Percentiles rank a stretch among this genome's conserved stretches.
These are phyloP conservation scores for Adrianichthys oophorus DNA, from an alignment of 2,797 vertebrate species.

Conservation along the genomic window DNA sequence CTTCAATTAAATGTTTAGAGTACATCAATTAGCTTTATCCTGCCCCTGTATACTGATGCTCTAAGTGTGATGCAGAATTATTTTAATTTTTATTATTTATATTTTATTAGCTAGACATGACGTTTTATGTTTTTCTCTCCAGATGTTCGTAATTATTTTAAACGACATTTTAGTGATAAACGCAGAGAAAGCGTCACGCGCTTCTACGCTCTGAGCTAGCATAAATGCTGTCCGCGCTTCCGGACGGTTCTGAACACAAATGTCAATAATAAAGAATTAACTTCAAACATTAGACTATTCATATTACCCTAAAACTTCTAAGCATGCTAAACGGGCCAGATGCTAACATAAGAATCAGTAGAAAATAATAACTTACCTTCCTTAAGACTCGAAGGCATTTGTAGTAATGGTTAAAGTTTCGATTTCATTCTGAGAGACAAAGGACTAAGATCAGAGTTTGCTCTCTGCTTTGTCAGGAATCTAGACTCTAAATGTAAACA, in stretches of 20 bases:
- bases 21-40: too few relatives aligned
- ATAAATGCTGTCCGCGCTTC: background rate
- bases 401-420: background rate
- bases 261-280: background rate
- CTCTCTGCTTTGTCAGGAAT: background rate
- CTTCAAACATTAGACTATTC: background rate
- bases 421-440: background rate
- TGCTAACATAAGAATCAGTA: constrained; percentile 3
- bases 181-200: too few relatives aligned
- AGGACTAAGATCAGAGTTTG: background rate
- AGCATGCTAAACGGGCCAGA: constrained; percentile 30
- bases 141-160: too few relatives aligned
- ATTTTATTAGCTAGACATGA: too few relatives aligned
- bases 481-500: too few relatives aligned
- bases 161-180: too few relatives aligned
- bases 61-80: too few relatives aligned
- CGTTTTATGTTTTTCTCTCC: too few relatives aligned
- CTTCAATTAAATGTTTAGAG: too few relatives aligned
- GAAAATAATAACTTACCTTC: constrained; percentile 20
- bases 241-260: constrained; percentile 25
- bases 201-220: too few relatives aligned
- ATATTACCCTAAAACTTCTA: background rate
- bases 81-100: too few relatives aligned
- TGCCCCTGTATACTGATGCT: too few relatives aligned
- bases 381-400: constrained; percentile 14